A percentile compares a stretch with the other conserved stretches of the same genome.
These are phyloP conservation scores for Dendropsophus ebraccatus DNA, from an alignment of 2,113 vertebrate genomes.

Conservation along the genomic window DNA sequence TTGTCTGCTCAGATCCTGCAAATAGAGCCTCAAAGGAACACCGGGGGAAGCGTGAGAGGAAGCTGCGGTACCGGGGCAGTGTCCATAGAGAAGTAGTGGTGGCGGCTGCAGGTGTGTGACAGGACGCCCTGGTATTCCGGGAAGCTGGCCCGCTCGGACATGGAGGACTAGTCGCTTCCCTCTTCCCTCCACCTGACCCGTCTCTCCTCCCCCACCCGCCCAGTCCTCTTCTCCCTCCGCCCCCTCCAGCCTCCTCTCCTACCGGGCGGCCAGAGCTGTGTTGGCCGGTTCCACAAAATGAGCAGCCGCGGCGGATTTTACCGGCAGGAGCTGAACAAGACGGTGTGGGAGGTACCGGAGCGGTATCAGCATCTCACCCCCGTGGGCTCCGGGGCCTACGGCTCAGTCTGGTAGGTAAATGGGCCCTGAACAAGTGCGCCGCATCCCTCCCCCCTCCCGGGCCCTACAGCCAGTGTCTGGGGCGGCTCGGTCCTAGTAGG, in stretches of 20 bases:
- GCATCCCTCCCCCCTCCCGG: neutral
- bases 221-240: neutral
- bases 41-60: too few relatives aligned
- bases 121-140: too few relatives aligned
- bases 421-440: neutral
- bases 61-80: too few relatives aligned
- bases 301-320: constrained; percentile 74
- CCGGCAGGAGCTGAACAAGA: constrained; percentile 78
- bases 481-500: too few relatives aligned
- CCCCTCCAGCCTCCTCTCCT: neutral
- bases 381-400: constrained; percentile 79
- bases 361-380: constrained; percentile 77
- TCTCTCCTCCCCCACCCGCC: neutral
- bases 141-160: too few relatives aligned
- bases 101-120: too few relatives aligned
- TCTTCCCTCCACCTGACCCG: neutral
- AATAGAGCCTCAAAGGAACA: too few relatives aligned
- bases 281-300: constrained; percentile 58
- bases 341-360: constrained; percentile 79
- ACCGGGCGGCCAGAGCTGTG: neutral
- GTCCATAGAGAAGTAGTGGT: too few relatives aligned
- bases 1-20: too few relatives aligned
- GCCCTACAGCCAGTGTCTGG: neutral
- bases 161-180: neutral
- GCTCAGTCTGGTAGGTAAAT: constrained; percentile 76